A percentile compares a stretch with the other conserved stretches of the same genome.
phyloP scores from a whole-genome alignment of 2,113 vertebrate genomes.

The Indri indri region DNA sequence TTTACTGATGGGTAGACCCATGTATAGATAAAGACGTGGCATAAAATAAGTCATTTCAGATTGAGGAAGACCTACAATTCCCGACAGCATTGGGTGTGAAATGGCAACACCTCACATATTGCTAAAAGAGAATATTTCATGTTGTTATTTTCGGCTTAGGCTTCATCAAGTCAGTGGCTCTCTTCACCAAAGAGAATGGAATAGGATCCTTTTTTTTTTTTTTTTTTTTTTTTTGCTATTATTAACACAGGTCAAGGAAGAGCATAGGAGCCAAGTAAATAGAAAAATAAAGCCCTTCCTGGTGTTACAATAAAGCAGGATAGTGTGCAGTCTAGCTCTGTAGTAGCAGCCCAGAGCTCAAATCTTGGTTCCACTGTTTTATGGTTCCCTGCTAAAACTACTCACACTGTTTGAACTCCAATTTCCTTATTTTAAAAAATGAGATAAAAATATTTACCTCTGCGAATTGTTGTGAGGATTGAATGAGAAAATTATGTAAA shows the following conservation, averaged over 20 bases:
- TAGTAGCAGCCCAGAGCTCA: background rate
- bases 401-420: background rate
- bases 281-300: background rate
- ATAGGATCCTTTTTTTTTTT: background rate
- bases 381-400: background rate
- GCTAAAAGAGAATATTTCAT: background rate
- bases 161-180: background rate
- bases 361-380: background rate
- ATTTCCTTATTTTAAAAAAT: background rate
- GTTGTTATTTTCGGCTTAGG: background rate
- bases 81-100: background rate
- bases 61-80: background rate
- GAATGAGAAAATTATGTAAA: conserved; percentile 13
- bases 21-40: background rate
- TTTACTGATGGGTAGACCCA: background rate
- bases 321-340: fast-evolving
- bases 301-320: background rate
- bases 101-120: background rate
- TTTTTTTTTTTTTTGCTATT: background rate
- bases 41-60: background rate
- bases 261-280: background rate
- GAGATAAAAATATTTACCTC: background rate
- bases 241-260: background rate
- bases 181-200: background rate
- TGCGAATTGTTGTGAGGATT: background rate